Conservation (phyloP, 2,888 invertebrate genomes). For the Sinopyrophorus schimmeli region DNA sequence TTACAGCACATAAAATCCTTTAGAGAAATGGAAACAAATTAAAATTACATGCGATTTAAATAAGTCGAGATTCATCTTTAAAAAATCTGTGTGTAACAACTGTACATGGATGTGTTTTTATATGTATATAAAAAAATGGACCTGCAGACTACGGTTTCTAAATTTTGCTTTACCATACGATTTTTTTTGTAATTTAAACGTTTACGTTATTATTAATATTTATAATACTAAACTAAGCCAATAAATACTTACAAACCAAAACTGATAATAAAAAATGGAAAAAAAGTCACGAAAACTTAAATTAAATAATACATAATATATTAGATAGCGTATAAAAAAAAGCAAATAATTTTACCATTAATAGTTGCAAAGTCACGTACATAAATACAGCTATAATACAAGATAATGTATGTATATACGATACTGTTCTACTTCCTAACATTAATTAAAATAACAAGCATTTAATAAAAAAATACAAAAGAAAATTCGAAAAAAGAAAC, state of each 20-base stretch:
- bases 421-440: conserved; percentile 45
- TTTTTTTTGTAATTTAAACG: conserved; percentile 34
- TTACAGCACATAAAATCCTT: conserved; percentile 20
- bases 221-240: conserved; percentile 27
- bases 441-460: conserved; percentile 42
- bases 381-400: conserved; percentile 55
- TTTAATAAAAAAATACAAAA: conserved; percentile 37
- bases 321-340: conserved; percentile 42
- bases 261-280: conserved; percentile 21
- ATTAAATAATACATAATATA: conserved; percentile 29
- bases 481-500: conserved; percentile 31
- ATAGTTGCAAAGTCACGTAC: conserved; percentile 45
- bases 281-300: conserved; percentile 41
- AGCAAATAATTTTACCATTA: conserved; percentile 39
- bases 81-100: conserved; percentile 41
- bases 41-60: conserved; percentile 35
- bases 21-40: conserved; percentile 10
- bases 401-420: conserved; percentile 46
- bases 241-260: conserved; percentile 32
- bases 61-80: conserved; percentile 47
- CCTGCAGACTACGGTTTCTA: conserved; percentile 40
- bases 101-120: conserved; percentile 36
- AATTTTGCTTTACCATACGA: conserved; percentile 42
- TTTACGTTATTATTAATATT: conserved; percentile 5
- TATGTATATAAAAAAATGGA: conserved; percentile 41